A percentile compares a stretch with the other conserved stretches of the same genome.
Conservation (phyloP, 2,888 invertebrate genomes). For the Lampropteryx suffumata region DNA sequence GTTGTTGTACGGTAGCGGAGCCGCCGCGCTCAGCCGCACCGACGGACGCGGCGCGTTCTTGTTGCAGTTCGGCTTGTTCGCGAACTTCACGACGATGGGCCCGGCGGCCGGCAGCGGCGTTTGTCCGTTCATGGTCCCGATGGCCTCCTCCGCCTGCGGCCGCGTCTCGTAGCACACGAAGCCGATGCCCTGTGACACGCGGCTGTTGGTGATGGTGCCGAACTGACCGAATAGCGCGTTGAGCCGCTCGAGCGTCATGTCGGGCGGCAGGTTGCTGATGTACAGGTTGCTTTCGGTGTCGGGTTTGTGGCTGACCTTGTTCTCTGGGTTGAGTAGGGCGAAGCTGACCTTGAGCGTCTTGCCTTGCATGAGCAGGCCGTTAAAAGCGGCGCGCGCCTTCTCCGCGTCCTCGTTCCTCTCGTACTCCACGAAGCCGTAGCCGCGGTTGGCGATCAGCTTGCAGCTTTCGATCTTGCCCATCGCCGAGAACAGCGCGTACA, state of each 20-base stretch:
- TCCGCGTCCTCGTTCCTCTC: slow-evolving; percentile 80
- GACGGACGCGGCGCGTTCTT: slow-evolving; percentile 69
- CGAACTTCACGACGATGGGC: slow-evolving; percentile 76
- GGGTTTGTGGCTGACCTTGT: slow-evolving; percentile 77
- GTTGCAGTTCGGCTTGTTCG: slow-evolving; percentile 75
- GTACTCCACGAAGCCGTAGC: slow-evolving; percentile 80
- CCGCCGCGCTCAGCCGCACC: slow-evolving; percentile 56
- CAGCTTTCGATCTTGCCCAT: slow-evolving; percentile 81
- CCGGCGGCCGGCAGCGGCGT: slow-evolving; percentile 72
- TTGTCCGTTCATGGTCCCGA: slow-evolving; percentile 71
- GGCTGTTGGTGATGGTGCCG: slow-evolving; percentile 76
- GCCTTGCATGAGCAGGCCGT: slow-evolving; percentile 80
- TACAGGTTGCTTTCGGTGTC: slow-evolving; percentile 79
- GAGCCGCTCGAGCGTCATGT: slow-evolving; percentile 77
- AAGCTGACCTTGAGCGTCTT: slow-evolving; percentile 80
- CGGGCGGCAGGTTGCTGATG: slow-evolving; percentile 79
- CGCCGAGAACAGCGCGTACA: slow-evolving; percentile 80
- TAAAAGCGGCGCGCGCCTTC: slow-evolving; percentile 79
- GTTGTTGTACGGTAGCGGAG: slow-evolving; percentile 71
- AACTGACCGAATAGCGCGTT: slow-evolving; percentile 71
- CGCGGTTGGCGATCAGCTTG: slow-evolving; percentile 77
- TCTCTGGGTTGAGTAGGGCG: slow-evolving; percentile 78
- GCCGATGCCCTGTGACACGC: slow-evolving; percentile 78
- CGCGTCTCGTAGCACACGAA: slow-evolving; percentile 78
- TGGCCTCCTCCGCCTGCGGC: slow-evolving; percentile 76